Percentiles rank a stretch among this genome's conserved stretches.
Conservation (phyloP, 2,113 vertebrate species). For the Jaculus jaculus region DNA sequence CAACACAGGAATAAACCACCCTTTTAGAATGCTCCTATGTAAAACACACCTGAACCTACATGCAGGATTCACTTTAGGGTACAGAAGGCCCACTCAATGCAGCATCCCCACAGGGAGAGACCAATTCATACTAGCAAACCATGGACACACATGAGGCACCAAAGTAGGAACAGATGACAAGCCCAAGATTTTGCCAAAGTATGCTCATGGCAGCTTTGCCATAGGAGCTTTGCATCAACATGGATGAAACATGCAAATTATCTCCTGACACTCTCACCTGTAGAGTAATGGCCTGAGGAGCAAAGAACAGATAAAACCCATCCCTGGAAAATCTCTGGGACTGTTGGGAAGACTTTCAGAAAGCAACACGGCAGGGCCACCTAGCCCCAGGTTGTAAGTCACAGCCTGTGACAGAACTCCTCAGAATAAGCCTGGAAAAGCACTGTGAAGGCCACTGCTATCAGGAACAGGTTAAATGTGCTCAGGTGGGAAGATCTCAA, state of each 20-base stretch:
- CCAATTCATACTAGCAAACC: not conserved
- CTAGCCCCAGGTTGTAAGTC: not conserved
- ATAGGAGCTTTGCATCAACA: no score
- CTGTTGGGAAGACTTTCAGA: not conserved
- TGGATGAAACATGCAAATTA: not conserved
- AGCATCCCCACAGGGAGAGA: not conserved
- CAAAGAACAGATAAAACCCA: not conserved
- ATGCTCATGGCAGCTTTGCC: not conserved
- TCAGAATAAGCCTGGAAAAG: conserved; percentile 8
- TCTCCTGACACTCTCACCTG: not conserved
- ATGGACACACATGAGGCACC: not conserved
- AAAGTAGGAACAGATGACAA: not conserved
- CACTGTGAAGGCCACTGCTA: not conserved
- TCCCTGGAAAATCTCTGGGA: not conserved
- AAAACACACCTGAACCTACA: not conserved
- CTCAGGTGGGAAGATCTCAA: not conserved
- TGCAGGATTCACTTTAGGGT: not conserved
- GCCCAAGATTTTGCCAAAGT: not conserved
- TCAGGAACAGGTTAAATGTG: not conserved
- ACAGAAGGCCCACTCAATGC: not conserved
- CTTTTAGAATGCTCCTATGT: not conserved
- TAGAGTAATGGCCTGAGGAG: not conserved
- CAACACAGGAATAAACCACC: not conserved
- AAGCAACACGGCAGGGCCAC: not conserved
- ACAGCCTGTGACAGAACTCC: not conserved